Conservation (phyloP, 2,113 vertebrate species). For the Xenopus borealis region DNA sequence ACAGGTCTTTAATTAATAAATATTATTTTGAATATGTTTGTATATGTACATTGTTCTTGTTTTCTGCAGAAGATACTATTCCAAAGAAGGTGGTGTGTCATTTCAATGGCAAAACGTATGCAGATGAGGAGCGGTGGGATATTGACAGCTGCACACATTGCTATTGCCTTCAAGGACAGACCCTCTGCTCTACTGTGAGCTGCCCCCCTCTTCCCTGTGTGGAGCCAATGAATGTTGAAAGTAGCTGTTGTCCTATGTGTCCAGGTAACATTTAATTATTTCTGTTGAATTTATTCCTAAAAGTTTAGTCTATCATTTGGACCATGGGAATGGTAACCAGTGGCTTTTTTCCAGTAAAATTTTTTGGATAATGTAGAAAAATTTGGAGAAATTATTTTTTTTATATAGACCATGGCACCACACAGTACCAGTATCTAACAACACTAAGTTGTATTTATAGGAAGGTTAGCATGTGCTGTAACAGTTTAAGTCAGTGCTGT, state of each 20-base stretch:
- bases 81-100: conserved; percentile 79
- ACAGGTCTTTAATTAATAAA: too few relatives aligned
- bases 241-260: conserved; percentile 86
- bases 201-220: conserved; percentile 80
- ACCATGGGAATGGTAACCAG: too few relatives aligned
- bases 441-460: too few relatives aligned
- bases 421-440: too few relatives aligned
- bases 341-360: too few relatives aligned
- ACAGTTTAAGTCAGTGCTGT: too few relatives aligned
- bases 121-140: conserved; percentile 86
- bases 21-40: not conserved
- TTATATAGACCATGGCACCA: too few relatives aligned
- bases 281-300: too few relatives aligned
- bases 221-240: conserved; percentile 76
- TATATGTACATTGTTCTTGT: not conserved
- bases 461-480: too few relatives aligned
- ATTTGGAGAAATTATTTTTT: too few relatives aligned
- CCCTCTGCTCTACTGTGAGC: conserved; percentile 86
- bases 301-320: too few relatives aligned
- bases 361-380: too few relatives aligned
- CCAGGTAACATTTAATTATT: conserved; percentile 65
- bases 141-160: conserved; percentile 90
- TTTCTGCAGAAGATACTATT: conserved; percentile 70
- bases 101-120: conserved; percentile 80
- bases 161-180: conserved; percentile 89